Evolutionary conservation across 2,797 vertebrate species (phyloP).

Genomic region (Hafferia zeledoni): DNA sequence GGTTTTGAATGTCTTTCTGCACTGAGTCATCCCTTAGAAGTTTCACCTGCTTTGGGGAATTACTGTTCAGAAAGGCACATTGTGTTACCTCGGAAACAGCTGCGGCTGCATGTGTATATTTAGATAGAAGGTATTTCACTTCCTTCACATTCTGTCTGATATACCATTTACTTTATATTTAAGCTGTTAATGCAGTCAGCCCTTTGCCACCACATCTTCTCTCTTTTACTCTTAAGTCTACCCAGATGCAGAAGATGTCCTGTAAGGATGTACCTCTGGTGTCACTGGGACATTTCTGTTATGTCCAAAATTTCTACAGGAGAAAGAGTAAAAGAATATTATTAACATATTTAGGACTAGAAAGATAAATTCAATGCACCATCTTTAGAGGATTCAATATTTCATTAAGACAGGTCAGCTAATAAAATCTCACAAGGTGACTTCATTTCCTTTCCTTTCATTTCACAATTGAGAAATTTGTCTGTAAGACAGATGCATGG

Average conservation of each 20-base stretch:
- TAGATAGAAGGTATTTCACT: constrained; percentile 44
- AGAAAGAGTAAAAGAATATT: neutral
- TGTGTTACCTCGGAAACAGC: constrained; percentile 60
- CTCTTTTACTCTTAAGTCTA: neutral
- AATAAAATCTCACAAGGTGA: constrained; percentile 44
- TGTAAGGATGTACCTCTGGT: neutral
- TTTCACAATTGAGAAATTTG: constrained; percentile 8
- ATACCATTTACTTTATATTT: constrained; percentile 39
- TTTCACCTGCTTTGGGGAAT: constrained; percentile 54
- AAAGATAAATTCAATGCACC: neutral
- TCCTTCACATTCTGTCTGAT: constrained; percentile 31
- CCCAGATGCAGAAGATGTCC: neutral
- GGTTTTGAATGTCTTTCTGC: neutral
- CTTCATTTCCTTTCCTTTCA: constrained; percentile 39
- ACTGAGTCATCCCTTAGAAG: constrained; percentile 38
- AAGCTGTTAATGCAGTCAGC: constrained; percentile 12
- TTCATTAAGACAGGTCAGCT: constrained; percentile 24
- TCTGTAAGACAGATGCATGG: constrained; percentile 3
- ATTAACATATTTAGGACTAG: neutral
- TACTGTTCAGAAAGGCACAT: constrained; percentile 22
- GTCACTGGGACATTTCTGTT: neutral
- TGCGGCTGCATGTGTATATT: constrained; percentile 34
- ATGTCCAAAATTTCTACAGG: neutral
- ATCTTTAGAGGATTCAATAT: neutral
- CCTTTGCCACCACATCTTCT: neutral